These are phyloP conservation scores for Polyodon spathula DNA, from an alignment of 2,113 vertebrate species.

Conservation along the genomic window DNA sequence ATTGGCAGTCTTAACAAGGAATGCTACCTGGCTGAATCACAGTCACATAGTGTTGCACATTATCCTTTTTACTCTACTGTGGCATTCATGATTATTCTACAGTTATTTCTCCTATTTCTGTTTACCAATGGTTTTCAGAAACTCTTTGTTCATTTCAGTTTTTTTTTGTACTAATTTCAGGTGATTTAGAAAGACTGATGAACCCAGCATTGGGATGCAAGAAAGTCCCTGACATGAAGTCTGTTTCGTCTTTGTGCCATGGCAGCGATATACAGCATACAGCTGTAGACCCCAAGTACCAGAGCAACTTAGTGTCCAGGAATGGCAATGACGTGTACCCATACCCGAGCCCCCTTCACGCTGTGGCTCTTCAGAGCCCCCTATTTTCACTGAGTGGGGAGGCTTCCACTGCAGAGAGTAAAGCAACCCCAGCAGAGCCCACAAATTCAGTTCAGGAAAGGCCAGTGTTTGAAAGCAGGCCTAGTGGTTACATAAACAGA, in stretches of 20 bases:
- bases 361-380: slow-evolving; percentile 86
- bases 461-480: slow-evolving; percentile 34
- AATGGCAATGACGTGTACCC: slow-evolving; percentile 73
- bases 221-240: slow-evolving; percentile 43
- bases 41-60: too few species aligned
- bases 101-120: too few species aligned
- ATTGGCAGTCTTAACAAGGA: too few species aligned
- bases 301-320: slow-evolving; percentile 68
- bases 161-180: slow-evolving; percentile 40
- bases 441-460: slow-evolving; percentile 24
- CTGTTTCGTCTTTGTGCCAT: slow-evolving; percentile 22
- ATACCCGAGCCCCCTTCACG: slow-evolving; percentile 89
- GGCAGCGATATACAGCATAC: slow-evolving; percentile 30
- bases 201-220: slow-evolving; percentile 38
- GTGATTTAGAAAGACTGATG: slow-evolving; percentile 72
- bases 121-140: too few species aligned
- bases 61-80: too few species aligned
- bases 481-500: slow-evolving; percentile 65
- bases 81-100: too few species aligned
- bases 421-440: slow-evolving; percentile 19
- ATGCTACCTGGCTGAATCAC: too few species aligned
- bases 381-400: slow-evolving; percentile 62
- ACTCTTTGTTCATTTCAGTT: background rate
- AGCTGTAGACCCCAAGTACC: slow-evolving; percentile 65
- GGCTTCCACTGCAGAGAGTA: slow-evolving; percentile 13